Base-by-base conservation (phyloP, 2,797 vertebrate species). In the Poliocrania exsul region DNA sequence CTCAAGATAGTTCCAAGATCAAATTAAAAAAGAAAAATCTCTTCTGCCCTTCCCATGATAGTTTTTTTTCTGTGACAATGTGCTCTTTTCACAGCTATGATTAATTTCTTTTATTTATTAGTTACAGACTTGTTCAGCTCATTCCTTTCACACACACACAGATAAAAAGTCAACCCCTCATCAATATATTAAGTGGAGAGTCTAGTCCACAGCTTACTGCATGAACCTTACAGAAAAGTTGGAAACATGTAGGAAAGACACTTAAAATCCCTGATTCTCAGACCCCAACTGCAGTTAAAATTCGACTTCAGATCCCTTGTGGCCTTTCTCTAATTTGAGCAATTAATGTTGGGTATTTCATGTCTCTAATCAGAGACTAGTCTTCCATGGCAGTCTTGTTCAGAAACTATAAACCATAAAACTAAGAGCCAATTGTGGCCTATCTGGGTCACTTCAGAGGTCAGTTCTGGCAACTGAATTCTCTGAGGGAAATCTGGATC, bases 1-100 rank as follows among this genome's bases (percentile, higher is more conserved):
- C 60, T 80, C 57, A 85, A 73, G 81, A 49, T 50, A 83, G 17
- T 38, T 8, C 21, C 1, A 4, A 57, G 35, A 80, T 46, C 33
- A 82, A 93, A 92, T 70, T 80, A 80, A 60, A 95, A 70, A 66
- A 81, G 18, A 62, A 91, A 92, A 79, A 75, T 64, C 44, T 91
- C 19, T 85, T 77, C 46, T 81, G 29, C 12, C 13, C 8, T 94
- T 88, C 37, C 37, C n/a, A 42, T 40, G 12, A 47, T 33, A 18
- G n/a, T n/a, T 8, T 28, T 90, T 18, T 88, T 88, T 90, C 49
- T 54, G 11, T 64, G 20, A 13, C 29, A 87, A 83, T 54, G 64
- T 85, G 16, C 31, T 89, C 53, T 35, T 72, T 74, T 83, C 6
- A 37, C 29, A 35, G 17, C 31, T 75, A 15, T 72, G 83, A 86